phyloP scores from a whole-genome alignment of 1,140 invertebrate genomes.

The Atta cephalotes region DNA sequence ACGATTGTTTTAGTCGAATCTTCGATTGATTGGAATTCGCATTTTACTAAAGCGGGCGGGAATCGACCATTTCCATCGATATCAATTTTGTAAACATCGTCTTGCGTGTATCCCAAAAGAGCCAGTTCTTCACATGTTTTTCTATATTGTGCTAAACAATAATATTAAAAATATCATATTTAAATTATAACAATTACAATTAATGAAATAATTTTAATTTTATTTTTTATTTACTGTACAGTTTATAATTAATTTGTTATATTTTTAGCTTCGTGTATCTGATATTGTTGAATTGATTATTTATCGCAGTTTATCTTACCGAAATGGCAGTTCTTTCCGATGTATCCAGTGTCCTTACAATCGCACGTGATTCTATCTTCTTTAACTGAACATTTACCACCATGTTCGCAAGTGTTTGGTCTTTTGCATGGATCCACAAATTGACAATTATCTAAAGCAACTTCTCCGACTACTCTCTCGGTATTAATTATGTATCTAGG shows the following conservation, averaged over 20 bases:
- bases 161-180: background rate
- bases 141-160: conserved; percentile 91
- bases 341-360: conserved; percentile 94
- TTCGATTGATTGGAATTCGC: conserved; percentile 94
- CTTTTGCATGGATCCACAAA: conserved; percentile 95
- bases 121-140: conserved; percentile 97
- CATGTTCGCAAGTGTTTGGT: conserved; percentile 96
- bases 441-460: conserved; percentile 96
- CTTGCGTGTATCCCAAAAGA: conserved; percentile 93
- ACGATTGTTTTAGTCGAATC: conserved; percentile 96
- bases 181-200: background rate
- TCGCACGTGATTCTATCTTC: conserved; percentile 95
- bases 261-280: background rate
- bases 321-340: conserved; percentile 97
- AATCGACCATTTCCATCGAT: conserved; percentile 97
- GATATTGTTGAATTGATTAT: background rate
- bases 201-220: background rate
- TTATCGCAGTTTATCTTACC: conserved; percentile 84
- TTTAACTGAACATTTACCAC: conserved; percentile 94
- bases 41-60: conserved; percentile 95
- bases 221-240: background rate
- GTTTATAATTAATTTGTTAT: background rate
- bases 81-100: conserved; percentile 96
- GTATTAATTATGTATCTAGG: conserved; percentile 93
- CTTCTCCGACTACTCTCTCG: conserved; percentile 93